Evolutionary conservation across 92 coral and sea anemone genomes (phyloP).

Genomic region (Ricordea florida): DNA sequence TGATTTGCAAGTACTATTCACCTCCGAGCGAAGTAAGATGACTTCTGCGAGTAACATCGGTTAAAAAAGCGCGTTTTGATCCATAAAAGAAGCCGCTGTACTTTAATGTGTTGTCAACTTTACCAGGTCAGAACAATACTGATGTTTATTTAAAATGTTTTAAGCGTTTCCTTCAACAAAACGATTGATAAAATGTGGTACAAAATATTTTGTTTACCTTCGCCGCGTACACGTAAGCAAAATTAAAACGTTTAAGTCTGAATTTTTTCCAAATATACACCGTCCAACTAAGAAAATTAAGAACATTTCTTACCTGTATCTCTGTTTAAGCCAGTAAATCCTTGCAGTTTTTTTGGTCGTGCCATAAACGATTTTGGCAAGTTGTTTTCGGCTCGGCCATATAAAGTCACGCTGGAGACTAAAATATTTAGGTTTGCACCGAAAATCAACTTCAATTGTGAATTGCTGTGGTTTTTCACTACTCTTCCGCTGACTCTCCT

Average conservation of each 20-base stretch:
- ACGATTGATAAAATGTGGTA: background rate
- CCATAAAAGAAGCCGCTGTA: background rate
- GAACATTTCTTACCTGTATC: no score
- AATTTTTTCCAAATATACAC: no score
- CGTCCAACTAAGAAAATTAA: no score
- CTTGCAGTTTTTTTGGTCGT: no score
- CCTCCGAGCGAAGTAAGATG: no score
- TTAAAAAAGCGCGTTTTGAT: background rate
- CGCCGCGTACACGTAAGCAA: background rate
- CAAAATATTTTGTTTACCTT: background rate
- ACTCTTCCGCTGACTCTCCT: no score
- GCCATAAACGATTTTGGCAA: no score
- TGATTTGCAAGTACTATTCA: no score
- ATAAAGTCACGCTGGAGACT: background rate
- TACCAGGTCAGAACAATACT: background rate
- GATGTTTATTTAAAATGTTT: background rate
- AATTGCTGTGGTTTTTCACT: no score
- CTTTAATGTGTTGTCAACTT: background rate
- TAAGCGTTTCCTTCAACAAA: background rate
- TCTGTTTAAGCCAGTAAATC: no score
- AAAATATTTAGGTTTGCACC: background rate
- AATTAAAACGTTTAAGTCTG: background rate
- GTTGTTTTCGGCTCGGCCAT: background rate
- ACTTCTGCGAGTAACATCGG: background rate
- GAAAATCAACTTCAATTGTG: no score